Evolutionary conservation across 2,797 vertebrate species (phyloP), one percentile per base, ranked within the genome.

Genomic region (Anas georgica): DNA sequence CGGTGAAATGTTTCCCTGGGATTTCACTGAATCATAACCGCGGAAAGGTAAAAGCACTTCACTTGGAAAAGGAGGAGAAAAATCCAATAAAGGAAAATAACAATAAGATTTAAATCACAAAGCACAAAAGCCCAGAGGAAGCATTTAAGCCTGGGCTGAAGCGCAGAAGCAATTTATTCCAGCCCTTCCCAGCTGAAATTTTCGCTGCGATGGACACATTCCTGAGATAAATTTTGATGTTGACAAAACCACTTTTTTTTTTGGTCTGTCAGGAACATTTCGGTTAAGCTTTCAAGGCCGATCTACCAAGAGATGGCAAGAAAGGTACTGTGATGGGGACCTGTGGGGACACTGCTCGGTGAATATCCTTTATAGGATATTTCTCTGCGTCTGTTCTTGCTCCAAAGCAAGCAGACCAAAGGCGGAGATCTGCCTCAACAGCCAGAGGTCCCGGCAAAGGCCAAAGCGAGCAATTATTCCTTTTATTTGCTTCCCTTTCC

Each of bases 401-500:
- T 97, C 96, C 97, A 97, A 96, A 95, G 91, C 76, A 96, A 96
- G 93, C 92, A 69, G 10, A 29, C 35, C 22, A 22, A 15, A 64
- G 45, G 60, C 26, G 33, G n/a, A 31, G 39, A 83, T n/a, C 77
- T 76, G 45, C 86, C 86, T 95, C 86, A 2, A 84, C 1, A 86
- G 91, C 6, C 90, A 66, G 92, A 70, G 90, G 86, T 83, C 37
- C 22, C 21, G 10, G 37, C 62, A 62, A 58, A 68, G 50, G 74
- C 63, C 88, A 80, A 22, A 79, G 7, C 0, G 12, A 90, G 81
- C 80, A 46, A 68, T 86, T 77, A 95, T 83, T 83, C 88, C 88
- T 78, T 89, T 64, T 86, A 91, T 90, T 95, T 67, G 68, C 69
- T 96, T 97, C 95, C 96, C 56, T 94, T 97, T 97, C 94, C 96